Base-by-base conservation (phyloP, 2,113 vertebrate genomes). In the Asarcornis scutulata region DNA sequence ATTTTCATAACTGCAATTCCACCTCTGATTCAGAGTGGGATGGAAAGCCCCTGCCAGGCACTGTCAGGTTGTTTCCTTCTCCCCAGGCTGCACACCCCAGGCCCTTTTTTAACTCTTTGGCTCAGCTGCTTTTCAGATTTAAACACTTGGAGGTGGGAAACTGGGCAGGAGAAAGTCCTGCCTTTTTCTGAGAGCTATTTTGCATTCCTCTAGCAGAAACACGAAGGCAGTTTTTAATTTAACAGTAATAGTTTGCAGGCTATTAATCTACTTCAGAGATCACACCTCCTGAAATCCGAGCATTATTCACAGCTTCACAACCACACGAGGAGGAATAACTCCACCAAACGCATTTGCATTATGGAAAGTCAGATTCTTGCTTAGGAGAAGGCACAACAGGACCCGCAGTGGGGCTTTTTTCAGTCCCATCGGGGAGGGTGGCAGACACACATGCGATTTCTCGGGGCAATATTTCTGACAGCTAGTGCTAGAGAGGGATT, bases 91-190 rank as follows among this genome's bases (percentile, higher is more conserved):
- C 32, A 76, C 34, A 56, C 15, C n/a, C 58, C 56, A 64, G 60
- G 59, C 21, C 69, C 78, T 73, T 89, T 91, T 73, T 40, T 67
- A 91, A 91, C 27, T 69, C 62, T 91, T 87, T n/a, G 55, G 31
- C 27, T 87, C 71, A 79, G 62, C 18, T 80, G 44, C 78, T 91
- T 91, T 84, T 89, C 74, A 95, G 71, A 93, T 89, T 73, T 78
- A 42, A 95, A 86, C 58, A 79, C 83, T 17, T 78, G 81, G 84
- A 94, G 71, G 93, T 2, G 58, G 84, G 63, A 92, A 79, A 89
- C 50, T 18, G 84, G 81, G 87, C 64, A 93, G 66, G 86, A 90
- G 52, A 89, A 85, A 52, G 50, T 91, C 86, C 44, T 50, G 78
- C 71, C 52, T 50, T 76, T 88, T 84, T 66, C 66, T 76, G 48